A percentile compares a stretch with the other conserved stretches of the same genome.
phyloP scores from a whole-genome alignment of 2,797 vertebrate genomes.

The Phrynocephalus guinanensis region DNA sequence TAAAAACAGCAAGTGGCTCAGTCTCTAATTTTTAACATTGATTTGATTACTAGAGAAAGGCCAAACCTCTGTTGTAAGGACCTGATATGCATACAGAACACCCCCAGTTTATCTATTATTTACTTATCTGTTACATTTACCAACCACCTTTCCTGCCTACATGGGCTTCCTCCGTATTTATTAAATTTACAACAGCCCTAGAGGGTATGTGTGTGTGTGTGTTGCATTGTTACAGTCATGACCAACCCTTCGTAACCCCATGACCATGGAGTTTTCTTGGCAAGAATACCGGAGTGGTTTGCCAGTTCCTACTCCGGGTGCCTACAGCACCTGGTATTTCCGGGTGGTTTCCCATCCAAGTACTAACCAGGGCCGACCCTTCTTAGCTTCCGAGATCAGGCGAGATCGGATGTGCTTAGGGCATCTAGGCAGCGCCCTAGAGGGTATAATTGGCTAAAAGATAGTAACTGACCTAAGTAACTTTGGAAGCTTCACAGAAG shows the following conservation, averaged over 20 bases:
- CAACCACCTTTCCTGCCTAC: neutral
- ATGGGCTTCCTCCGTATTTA: neutral
- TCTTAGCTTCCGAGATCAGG: too few relatives aligned
- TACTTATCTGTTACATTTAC: neutral
- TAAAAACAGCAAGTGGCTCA: neutral
- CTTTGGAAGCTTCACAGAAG: too few relatives aligned
- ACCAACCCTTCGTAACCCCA: too few relatives aligned
- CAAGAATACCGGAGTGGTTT: too few relatives aligned
- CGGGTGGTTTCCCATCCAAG: too few relatives aligned
- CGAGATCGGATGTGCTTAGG: too few relatives aligned
- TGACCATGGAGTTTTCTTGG: too few relatives aligned
- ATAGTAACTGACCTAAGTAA: neutral
- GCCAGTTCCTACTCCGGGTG: too few relatives aligned
- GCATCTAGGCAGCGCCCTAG: too few relatives aligned
- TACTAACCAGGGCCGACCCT: too few relatives aligned
- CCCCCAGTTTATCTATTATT: neutral
- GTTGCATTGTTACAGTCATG: too few relatives aligned
- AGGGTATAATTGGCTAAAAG: neutral
- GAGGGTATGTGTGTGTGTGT: neutral
- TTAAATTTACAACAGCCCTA: neutral
- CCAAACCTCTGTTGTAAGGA: neutral
- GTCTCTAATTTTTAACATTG: neutral
- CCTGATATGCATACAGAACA: neutral
- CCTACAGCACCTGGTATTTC: too few relatives aligned
- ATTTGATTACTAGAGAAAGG: neutral